Base-by-base conservation (phyloP, 1,140 invertebrate species). In the Luehdorfia chinensis region DNA sequence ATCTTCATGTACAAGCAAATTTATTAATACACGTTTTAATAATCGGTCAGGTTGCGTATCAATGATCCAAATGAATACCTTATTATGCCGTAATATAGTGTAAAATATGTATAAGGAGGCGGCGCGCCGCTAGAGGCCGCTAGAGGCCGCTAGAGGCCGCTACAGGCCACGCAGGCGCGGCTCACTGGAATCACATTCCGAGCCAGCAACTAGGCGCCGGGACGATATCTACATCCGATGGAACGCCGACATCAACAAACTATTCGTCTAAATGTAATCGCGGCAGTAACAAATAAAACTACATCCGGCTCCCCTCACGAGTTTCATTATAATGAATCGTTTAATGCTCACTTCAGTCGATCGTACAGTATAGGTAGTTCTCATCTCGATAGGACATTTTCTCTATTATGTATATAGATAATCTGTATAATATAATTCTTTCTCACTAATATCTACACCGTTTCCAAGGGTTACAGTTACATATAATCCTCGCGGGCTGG, bases 391-490 rank as follows among this genome's bases (percentile, higher is more conserved):
- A 81, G 79, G 77, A 78, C 74, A 79, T 78, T 76, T 74, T 79
- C 69, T 80, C 75, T 84, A 83, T 75, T 76, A 78, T 83, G 73
- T 85, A 85, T 80, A 85, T 85, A 85, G 80, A 77, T 83, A 80
- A 79, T 86, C 76, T 83, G 70, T 84, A 80, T 83, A 75, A 79
- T 79, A 84, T 81, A 81, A 81, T 76, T 80, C 78, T 84, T 84
- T 84, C 72, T 86, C 76, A 80, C 78, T 86, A 86, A 84, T 86
- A 84, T 86, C 83, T 86, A 86, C 83, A 86, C 79, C 83, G 76
- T 73, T 75, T 75, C 66, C 72, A 69, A 75, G 66, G 75, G 69
- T 76, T 84, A 84, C 68, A 73, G 68, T 72, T 76, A 75, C 75
- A 79, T 75, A 75, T 79, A 74, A 66, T 73, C 73, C 68, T 69